These are phyloP conservation scores for Epizoanthus scotinus DNA, from an alignment of 92 coral and sea anemone genomes.

Conservation along the genomic window DNA sequence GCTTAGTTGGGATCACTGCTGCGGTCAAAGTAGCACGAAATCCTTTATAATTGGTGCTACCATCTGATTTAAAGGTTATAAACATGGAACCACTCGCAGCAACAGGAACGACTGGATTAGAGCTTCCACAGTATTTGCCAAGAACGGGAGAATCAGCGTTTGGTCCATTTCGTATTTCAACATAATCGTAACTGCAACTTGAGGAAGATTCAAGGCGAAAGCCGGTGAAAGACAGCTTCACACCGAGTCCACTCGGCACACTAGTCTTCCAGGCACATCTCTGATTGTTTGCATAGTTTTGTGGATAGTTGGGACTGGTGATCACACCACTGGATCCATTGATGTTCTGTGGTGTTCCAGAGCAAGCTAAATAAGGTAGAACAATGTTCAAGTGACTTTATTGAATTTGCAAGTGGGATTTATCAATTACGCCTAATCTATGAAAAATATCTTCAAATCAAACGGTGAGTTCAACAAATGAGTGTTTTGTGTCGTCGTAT, in stretches of 20 bases:
- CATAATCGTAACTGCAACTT: too few species aligned
- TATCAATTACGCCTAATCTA: too few species aligned
- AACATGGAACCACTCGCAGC: conserved; percentile 19
- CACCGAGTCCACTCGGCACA: conserved; percentile 21
- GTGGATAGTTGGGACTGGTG: conserved; percentile 50
- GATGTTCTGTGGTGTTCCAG: neutral
- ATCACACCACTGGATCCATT: conserved; percentile 31
- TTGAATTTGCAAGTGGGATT: too few species aligned
- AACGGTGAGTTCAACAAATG: too few species aligned
- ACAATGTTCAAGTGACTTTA: too few species aligned
- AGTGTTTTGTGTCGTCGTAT: too few species aligned
- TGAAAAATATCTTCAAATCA: too few species aligned
- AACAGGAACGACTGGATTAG: conserved; percentile 1
- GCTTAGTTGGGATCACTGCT: too few species aligned
- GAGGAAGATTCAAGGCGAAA: too few species aligned
- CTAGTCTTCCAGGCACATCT: neutral
- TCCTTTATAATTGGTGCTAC: conserved; percentile 17
- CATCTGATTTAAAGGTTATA: conserved; percentile 11
- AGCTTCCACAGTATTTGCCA: conserved; percentile 32
- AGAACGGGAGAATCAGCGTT: neutral
- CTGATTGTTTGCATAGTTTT: neutral
- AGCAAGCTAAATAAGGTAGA: neutral
- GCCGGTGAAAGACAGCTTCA: too few species aligned
- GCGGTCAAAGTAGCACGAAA: neutral
- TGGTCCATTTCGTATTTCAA: conserved; percentile 32